Conservation (phyloP, 2,888 invertebrate genomes). For the Thymelicus sylvestris region DNA sequence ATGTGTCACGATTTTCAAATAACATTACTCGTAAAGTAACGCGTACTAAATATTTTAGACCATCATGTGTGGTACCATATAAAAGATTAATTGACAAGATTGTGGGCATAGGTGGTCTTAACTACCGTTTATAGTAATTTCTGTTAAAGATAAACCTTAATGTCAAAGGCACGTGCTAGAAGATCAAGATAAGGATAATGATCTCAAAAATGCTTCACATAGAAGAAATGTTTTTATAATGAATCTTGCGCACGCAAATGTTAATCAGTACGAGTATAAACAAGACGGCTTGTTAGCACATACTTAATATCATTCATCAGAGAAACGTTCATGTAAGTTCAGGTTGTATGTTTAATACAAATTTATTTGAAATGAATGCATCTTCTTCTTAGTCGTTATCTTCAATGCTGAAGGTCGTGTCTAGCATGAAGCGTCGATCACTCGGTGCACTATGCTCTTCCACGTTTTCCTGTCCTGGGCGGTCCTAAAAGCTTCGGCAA, state of each 20-base stretch:
- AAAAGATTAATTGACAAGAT: conserved; percentile 70
- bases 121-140: conserved; percentile 63
- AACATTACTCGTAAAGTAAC: conserved; percentile 41
- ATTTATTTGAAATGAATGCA: too few species aligned
- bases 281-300: neutral
- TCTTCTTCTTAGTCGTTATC: too few species aligned
- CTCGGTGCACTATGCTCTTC: too few species aligned
- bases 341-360: too few species aligned
- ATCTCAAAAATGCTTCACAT: conserved; percentile 25
- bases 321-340: too few species aligned
- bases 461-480: too few species aligned
- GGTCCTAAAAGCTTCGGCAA: too few species aligned
- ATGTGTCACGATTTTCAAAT: conserved; percentile 56
- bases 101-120: conserved; percentile 65
- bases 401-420: too few species aligned
- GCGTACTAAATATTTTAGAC: conserved; percentile 20
- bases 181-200: conserved; percentile 41
- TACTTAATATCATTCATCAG: conserved; percentile 1
- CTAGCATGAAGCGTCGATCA: too few species aligned
- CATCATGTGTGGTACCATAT: conserved; percentile 42
- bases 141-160: conserved; percentile 54
- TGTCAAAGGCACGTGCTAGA: conserved; percentile 57
- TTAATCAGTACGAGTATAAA: conserved; percentile 14
- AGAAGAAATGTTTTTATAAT: conserved; percentile 27
- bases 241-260: conserved; percentile 23